Conservation (phyloP, 2,888 invertebrate species). For the Holacanthella duospinosa region DNA sequence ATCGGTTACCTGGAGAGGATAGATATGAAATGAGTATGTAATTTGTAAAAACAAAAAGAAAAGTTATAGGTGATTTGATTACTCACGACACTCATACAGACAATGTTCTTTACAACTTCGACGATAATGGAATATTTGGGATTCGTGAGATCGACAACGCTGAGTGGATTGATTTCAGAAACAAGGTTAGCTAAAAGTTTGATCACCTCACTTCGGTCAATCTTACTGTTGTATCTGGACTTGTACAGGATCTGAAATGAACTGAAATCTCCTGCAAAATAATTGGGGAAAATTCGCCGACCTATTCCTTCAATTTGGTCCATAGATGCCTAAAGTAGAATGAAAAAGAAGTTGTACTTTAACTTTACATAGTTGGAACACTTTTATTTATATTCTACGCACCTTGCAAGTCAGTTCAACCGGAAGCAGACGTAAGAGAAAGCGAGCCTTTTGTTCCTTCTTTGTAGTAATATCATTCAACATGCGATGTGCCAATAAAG, state of each 20-base stretch:
- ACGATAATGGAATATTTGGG: slow-evolving; percentile 68
- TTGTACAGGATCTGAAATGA: slow-evolving; percentile 68
- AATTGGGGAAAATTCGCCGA: slow-evolving; percentile 57
- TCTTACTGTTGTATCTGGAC: slow-evolving; percentile 61
- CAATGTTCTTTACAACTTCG: slow-evolving; percentile 69
- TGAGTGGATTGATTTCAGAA: slow-evolving; percentile 54
- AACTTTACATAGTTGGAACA: neutral
- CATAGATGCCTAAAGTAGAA: slow-evolving; percentile 50
- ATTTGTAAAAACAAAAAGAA: too few relatives aligned
- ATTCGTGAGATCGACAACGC: slow-evolving; percentile 63
- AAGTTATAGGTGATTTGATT: neutral
- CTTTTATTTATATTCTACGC: slow-evolving; percentile 12
- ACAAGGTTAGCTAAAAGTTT: slow-evolving; percentile 62
- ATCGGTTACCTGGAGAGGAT: slow-evolving; percentile 46
- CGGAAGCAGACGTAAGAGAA: slow-evolving; percentile 67
- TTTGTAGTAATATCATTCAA: slow-evolving; percentile 59
- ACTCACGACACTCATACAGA: slow-evolving; percentile 58
- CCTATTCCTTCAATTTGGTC: slow-evolving; percentile 62
- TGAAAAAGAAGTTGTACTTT: neutral
- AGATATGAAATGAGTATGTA: neutral
- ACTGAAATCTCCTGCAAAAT: slow-evolving; percentile 56
- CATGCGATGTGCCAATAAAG: slow-evolving; percentile 58
- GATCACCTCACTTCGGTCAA: slow-evolving; percentile 61
- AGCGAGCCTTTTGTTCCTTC: slow-evolving; percentile 60
- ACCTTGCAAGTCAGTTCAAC: slow-evolving; percentile 65